Evolutionary conservation across 2,113 vertebrate genomes (phyloP), one percentile per base, ranked within the genome.

Genomic region (Platichthys flesus): DNA sequence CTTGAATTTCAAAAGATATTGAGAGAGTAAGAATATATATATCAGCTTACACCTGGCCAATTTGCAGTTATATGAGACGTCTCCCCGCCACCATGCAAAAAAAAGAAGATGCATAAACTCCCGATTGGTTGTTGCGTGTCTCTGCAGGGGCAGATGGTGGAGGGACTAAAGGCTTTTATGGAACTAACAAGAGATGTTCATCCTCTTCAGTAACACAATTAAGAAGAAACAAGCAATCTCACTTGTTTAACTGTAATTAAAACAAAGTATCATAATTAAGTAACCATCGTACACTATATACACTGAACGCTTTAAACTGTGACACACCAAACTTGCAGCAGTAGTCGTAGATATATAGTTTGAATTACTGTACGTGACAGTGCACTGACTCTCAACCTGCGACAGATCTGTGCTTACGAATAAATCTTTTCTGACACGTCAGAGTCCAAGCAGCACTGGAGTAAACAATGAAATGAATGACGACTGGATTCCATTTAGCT

Each of bases 1-100:
- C 71, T 70, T 63, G 72, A 84, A 86, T 73, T 70, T 82, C 47
- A 26, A 63, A 85, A 60, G 66, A 70, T 26, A 21, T 61, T 18
- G 63, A 81, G 67, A 62, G 72, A 61, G 45, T 54, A 24, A 40
- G 42, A 26, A 45, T 71, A 62, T 58, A 20, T 56, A 18, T 56
- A 76, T 88, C 72, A 86, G 63, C 80, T 81, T 55, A n/a, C 6
- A 16, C 9, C 13, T n/a, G 21, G 5, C 18, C 51, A 45, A 61
- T 62, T 9, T 55, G 51, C 23, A 24, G 26, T 45, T 52, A 1
- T 0, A 16, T 31, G 31, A 31, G 31, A 8, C 6, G 31, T 31
- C 31, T 31, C 31, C 31, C 31, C 6, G 31, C 31, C 31, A 31
- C 35, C 35, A 37, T 57, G 35, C 58, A 16, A 18, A 51, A 18